phyloP scores from a whole-genome alignment of 2,113 vertebrate species.

The Burhinus oedicnemus region DNA sequence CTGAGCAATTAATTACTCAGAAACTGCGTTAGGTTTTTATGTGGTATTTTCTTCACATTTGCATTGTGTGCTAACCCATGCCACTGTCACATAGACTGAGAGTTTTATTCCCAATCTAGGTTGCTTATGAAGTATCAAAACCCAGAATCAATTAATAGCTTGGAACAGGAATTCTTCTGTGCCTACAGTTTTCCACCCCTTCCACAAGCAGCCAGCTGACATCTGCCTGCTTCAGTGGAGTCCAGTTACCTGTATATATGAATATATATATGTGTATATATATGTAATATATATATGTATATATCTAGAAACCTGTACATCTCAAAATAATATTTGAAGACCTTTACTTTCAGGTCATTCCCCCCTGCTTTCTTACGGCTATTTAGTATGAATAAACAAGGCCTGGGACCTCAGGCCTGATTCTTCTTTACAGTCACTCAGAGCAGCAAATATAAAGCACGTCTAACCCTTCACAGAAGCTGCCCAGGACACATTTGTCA shows the following conservation, averaged over 20 bases:
- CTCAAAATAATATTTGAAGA: background rate
- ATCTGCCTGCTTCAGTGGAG: background rate
- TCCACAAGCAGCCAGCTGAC: background rate
- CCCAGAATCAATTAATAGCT: fast-evolving
- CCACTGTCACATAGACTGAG: background rate
- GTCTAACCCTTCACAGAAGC: background rate
- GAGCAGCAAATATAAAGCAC: background rate
- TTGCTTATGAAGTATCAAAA: background rate
- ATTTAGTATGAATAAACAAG: background rate
- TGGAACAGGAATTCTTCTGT: background rate
- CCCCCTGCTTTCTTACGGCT: background rate
- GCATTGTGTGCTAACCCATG: background rate
- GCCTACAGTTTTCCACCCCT: background rate
- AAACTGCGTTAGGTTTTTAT: background rate
- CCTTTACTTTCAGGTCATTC: background rate
- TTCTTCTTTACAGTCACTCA: background rate
- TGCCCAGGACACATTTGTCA: background rate
- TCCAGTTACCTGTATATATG: background rate
- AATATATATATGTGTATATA: too few relatives aligned
- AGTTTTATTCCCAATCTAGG: background rate
- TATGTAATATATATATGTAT: too few relatives aligned
- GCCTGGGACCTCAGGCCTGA: background rate
- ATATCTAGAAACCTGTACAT: background rate
- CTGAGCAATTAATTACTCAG: conserved; percentile 49
- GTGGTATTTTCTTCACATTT: background rate